phyloP scores from a whole-genome alignment of 2,113 vertebrate genomes.

The Tinamus guttatus region DNA sequence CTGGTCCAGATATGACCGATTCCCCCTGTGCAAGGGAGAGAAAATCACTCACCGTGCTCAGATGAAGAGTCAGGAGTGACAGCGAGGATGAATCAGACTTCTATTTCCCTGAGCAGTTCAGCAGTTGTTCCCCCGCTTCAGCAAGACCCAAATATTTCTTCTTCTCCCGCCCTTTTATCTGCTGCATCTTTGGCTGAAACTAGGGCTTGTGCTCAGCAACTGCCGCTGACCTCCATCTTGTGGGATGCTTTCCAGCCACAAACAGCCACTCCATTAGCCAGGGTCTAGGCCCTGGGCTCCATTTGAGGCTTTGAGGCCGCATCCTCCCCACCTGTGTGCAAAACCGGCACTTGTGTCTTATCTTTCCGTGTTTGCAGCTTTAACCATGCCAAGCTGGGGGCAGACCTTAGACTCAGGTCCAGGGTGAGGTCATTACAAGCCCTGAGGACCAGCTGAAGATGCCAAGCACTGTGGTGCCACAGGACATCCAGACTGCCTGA shows the following conservation, averaged over 20 bases:
- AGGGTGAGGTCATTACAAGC: background rate
- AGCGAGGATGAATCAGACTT: conserved; percentile 69
- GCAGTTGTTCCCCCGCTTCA: conserved; percentile 43
- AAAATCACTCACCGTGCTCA: conserved; percentile 37
- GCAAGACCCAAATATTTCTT: conserved; percentile 56
- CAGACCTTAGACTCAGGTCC: background rate
- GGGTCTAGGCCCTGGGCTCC: background rate
- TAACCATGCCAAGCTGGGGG: background rate
- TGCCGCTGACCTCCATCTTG: background rate
- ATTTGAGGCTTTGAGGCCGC: background rate
- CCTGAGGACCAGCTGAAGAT: background rate
- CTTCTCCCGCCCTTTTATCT: background rate
- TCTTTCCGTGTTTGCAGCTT: background rate
- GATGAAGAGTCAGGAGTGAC: conserved; percentile 60
- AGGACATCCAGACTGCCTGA: background rate
- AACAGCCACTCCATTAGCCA: background rate
- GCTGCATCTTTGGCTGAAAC: background rate
- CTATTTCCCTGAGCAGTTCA: conserved; percentile 37
- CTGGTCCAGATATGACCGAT: background rate
- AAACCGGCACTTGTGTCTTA: background rate
- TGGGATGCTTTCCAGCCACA: background rate
- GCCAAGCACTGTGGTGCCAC: background rate
- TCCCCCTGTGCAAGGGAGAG: background rate
- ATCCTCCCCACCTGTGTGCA: background rate
- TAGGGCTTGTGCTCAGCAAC: background rate